Evolutionary conservation across 2,888 invertebrate species (phyloP), one percentile per base, ranked within the genome.

Genomic region (Drosophila seclusa): DNA sequence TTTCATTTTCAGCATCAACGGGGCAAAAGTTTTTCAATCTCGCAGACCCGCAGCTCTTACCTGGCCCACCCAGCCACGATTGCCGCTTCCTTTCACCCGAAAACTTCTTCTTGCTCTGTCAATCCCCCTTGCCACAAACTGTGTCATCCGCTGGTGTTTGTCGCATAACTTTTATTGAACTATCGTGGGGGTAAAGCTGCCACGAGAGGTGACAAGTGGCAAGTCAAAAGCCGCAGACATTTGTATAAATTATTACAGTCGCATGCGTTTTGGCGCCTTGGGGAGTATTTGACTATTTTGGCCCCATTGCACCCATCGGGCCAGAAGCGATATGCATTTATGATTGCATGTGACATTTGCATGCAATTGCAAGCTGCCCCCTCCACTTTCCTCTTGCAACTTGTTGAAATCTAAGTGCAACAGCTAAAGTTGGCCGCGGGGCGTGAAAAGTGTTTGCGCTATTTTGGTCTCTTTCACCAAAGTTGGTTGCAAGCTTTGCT

Each of bases 111-210:
- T 31, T 29, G 6, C 32, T 24, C n/a, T 50, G 13, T 5, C 49
- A 18, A 4, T 10, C n/a, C 42, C 21, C 7, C 31, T 18, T 18
- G 61, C 54, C 50, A 60, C 77, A 88, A 90, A 88, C 70, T 83
- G 89, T 87, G 87, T 86, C 87, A 90, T 82, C 82, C 81, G 76
- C 68, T 80, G 73, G 38, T 68, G 77, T 74, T 74, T 72, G 76
- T 74, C 59, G 80, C 83, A 82, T 83, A 87, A 90, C 87, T 87
- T 90, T 89, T 87, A 87, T 87, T 87, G 89, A 87, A 90, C 90
- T 87, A 84, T 87, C 87, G 75, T 34, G 42, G 68, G 27, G 5
- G 10, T 27, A 3, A 48, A 34, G 13, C 48, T 50, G 49, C 40
- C 68, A 45, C 24, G 8, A 24, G 69, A 87, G 85, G 89, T 87